phyloP scores from a whole-genome alignment of 2,888 invertebrate species.

The Ichneumoninae sp. region DNA sequence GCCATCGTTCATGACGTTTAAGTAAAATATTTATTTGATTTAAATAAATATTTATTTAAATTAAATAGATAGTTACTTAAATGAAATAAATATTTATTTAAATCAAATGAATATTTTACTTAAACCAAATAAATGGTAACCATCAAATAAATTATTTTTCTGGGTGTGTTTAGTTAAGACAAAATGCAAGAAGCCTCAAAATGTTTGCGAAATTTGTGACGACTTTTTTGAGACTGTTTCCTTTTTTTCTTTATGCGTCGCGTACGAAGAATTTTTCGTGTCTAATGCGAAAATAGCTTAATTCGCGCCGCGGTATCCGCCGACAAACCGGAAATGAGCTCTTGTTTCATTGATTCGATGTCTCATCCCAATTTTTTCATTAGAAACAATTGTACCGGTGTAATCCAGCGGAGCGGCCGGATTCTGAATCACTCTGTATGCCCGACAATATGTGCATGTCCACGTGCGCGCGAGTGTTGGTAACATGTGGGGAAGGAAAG shows the following conservation, averaged over 20 bases:
- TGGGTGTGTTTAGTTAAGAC: too few species aligned
- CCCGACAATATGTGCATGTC: slow-evolving; percentile 2
- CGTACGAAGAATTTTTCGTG: background rate
- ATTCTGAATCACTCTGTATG: slow-evolving; percentile 49
- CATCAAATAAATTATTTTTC: too few species aligned
- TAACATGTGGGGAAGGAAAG: slow-evolving; percentile 27
- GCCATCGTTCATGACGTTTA: too few species aligned
- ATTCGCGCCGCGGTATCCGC: slow-evolving; percentile 1
- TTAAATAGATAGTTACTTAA: too few species aligned
- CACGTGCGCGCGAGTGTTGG: slow-evolving; percentile 7
- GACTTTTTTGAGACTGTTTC: background rate
- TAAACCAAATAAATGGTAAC: too few species aligned
- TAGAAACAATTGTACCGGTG: slow-evolving; percentile 40
- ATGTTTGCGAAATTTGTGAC: background rate
- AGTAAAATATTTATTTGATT: too few species aligned
- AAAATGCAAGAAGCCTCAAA: background rate
- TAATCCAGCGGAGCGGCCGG: slow-evolving; percentile 9
- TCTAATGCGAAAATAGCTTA: slow-evolving; percentile 11
- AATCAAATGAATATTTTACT: too few species aligned
- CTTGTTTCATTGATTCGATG: slow-evolving; percentile 51
- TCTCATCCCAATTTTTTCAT: slow-evolving; percentile 49
- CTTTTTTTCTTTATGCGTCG: background rate
- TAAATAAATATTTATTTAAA: too few species aligned
- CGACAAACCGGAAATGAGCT: slow-evolving; percentile 34
- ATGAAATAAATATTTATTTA: too few species aligned